These are phyloP conservation scores for Mayetiola destructor DNA, from an alignment of 2,888 invertebrate species.

Conservation along the genomic window DNA sequence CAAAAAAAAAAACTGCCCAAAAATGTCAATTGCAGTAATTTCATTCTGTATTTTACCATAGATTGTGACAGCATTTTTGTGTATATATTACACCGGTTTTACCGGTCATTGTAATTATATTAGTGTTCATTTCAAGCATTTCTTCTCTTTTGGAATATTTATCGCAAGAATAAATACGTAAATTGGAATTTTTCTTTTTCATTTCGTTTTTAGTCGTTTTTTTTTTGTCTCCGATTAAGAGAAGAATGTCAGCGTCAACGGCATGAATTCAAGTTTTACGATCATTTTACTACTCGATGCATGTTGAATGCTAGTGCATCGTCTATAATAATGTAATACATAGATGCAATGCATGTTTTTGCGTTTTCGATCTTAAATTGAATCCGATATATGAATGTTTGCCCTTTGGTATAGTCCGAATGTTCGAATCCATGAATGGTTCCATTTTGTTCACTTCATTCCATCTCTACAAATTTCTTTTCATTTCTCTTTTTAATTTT, in stretches of 20 bases:
- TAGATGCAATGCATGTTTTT: background rate
- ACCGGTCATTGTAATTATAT: background rate
- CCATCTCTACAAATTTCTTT: too few species aligned
- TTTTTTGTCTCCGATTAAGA: too few species aligned
- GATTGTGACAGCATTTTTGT: too few species aligned
- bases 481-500: background rate
- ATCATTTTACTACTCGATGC: background rate
- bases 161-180: constrained; percentile 10
- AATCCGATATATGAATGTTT: too few species aligned
- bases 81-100: too few species aligned
- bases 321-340: background rate
- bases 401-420: background rate
- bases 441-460: too few species aligned
- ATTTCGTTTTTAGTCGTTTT: too few species aligned
- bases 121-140: background rate
- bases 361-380: too few species aligned
- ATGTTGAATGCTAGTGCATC: too few species aligned
- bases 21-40: constrained; percentile 6
- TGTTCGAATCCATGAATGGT: background rate
- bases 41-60: background rate
- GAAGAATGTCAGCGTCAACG: too few species aligned
- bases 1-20: background rate
- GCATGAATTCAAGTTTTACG: too few species aligned
- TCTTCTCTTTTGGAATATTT: constrained; percentile 2
- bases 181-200: constrained; percentile 4